Base-by-base conservation (phyloP, 2,113 vertebrate genomes). In the Felis chaus region DNA sequence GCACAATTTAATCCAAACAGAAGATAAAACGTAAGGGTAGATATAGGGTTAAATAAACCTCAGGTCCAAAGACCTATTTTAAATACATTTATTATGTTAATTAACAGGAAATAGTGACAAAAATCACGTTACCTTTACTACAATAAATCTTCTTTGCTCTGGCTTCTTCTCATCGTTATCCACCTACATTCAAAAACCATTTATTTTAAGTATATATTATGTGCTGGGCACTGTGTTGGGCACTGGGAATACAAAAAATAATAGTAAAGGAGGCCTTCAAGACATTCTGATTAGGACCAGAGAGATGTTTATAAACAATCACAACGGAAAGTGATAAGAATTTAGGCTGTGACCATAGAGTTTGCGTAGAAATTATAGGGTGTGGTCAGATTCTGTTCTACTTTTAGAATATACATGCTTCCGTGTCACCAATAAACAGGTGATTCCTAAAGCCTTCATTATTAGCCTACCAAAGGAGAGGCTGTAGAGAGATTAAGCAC, bases 1-100 rank as follows among this genome's bases (percentile, higher is more conserved):
- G 19, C 50, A 63, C 57, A 87, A 33, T 88, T 92, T 81, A 95
- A 92, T 81, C 39, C 82, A 95, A 87, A 87, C 41, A 65, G 53
- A 92, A 71, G 41, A 87, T 73, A 73, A 80, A 92, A 53, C 39
- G 41, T 16, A 81, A 27, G 39, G 27, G 29, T 25, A 73, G 25
- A 69, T 33, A 66, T 14, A 25, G 68, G 10, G 36, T 66, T 74
- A 81, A 92, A 83, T 50, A 55, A 61, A 61, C 19, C 23, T 65
- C 53, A 61, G 36, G 74, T 68, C 31, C 55, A 93, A 68, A 79
- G 41, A 88, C 41, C 5, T 89, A 79, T 55, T 78, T 69, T 69
- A 39, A 89, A 68, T 88, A 84, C 21, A 76, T 33, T 53, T 68
- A 68, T 85, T 69, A 91, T 48, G 29, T 25, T 80, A 78, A 39